Percentiles rank a stretch among this genome's conserved stretches.
Evolutionary conservation across 2,797 vertebrate species (phyloP).

Genomic region (Acrossocheilus wenchowensis): DNA sequence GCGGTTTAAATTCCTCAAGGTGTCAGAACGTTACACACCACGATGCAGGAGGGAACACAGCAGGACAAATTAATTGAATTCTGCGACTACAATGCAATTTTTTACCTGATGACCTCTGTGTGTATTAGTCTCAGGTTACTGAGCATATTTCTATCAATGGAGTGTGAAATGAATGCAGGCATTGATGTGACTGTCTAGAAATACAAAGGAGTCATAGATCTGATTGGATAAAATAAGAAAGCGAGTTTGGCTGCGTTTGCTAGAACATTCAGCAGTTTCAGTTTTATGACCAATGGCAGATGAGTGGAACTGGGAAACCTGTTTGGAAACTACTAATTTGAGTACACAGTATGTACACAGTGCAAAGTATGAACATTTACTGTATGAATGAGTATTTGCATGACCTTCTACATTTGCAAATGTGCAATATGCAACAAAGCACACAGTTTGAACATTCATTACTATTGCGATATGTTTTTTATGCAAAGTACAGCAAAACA

Average conservation of each 20-base stretch:
- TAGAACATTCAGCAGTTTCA: not conserved
- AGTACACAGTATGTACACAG: not conserved
- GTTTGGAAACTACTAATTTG: not conserved
- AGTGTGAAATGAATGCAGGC: constrained; percentile 51
- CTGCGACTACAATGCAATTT: constrained; percentile 44
- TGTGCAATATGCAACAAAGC: not conserved
- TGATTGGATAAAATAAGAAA: constrained; percentile 3
- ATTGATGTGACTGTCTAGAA: constrained; percentile 26
- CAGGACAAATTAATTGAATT: constrained; percentile 58
- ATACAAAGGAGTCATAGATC: constrained; percentile 45
- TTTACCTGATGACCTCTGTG: constrained; percentile 26
- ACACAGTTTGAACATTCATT: not conserved
- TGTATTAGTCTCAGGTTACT: constrained; percentile 48
- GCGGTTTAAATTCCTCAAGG: constrained; percentile 18
- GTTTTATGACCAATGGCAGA: not conserved
- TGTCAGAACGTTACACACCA: constrained; percentile 2
- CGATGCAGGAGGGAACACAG: constrained; percentile 27
- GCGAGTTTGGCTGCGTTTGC: not conserved
- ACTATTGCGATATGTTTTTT: not conserved
- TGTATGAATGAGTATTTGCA: not conserved
- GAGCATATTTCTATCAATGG: constrained; percentile 43
- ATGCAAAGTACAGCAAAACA: too few species aligned
- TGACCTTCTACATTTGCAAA: not conserved
- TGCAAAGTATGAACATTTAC: not conserved
- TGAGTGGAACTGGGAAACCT: not conserved